phyloP scores from a whole-genome alignment of 2,113 vertebrate genomes.

The Xiphophorus couchianus region DNA sequence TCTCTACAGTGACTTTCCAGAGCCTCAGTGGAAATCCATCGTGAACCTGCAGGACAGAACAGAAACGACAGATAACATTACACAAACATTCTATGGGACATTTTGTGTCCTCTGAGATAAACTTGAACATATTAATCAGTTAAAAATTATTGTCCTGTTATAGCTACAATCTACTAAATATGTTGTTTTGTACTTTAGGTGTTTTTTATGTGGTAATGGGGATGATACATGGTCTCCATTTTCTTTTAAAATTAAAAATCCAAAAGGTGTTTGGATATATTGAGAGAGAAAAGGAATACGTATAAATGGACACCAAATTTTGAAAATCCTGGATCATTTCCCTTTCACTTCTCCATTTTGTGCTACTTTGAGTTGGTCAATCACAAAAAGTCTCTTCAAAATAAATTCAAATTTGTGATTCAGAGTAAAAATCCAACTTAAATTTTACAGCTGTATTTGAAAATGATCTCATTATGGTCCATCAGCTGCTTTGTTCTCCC shows the following conservation, averaged over 20 bases:
- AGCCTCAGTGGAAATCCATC: conserved; percentile 89
- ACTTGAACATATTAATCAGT: neutral
- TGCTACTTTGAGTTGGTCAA: too few species aligned
- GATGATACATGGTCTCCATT: neutral
- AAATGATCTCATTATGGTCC: conserved; percentile 20
- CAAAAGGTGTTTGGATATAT: neutral
- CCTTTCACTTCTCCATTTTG: too few species aligned
- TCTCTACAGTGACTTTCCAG: conserved; percentile 92
- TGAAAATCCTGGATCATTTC: too few species aligned
- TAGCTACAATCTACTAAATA: neutral
- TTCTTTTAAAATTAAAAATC: neutral
- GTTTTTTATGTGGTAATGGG: neutral
- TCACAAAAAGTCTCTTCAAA: too few species aligned
- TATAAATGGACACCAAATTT: neutral
- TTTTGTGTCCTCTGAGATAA: neutral
- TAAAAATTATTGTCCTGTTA: neutral
- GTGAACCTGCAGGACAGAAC: conserved; percentile 83
- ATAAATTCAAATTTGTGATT: too few species aligned
- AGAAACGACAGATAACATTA: neutral
- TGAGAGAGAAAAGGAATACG: neutral
- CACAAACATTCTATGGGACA: neutral
- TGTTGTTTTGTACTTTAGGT: neutral
- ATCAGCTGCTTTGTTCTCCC: conserved; percentile 55
- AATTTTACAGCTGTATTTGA: conserved; percentile 21
- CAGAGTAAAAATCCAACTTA: neutral